These are phyloP conservation scores for Galeopterus variegatus DNA, from an alignment of 2,113 vertebrate genomes.

Conservation along the genomic window DNA sequence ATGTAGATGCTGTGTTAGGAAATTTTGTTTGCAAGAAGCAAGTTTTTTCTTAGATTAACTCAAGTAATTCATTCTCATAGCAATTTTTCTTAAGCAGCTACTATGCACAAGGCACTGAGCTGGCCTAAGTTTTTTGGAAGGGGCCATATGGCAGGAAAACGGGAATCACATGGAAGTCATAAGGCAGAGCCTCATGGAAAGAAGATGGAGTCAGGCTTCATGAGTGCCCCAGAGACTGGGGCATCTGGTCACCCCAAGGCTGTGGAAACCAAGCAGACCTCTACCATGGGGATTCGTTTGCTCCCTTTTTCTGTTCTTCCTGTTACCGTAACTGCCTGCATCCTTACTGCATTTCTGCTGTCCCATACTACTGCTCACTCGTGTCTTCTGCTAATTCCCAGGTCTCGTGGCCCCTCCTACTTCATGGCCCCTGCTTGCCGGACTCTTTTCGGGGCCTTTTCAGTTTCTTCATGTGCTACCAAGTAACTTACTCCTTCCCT, in stretches of 20 bases:
- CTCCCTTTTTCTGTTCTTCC: background rate
- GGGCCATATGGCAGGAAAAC: too few relatives aligned
- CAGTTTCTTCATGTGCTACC: background rate
- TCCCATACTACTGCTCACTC: background rate
- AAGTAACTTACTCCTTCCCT: background rate
- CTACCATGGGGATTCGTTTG: rapidly evolving
- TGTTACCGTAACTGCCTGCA: background rate
- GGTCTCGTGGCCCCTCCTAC: background rate
- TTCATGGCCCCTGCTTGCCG: background rate
- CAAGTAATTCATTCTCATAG: background rate
- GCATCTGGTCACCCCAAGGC: background rate
- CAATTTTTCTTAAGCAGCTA: background rate
- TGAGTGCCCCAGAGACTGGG: rapidly evolving
- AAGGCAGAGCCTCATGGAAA: background rate
- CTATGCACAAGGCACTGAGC: background rate
- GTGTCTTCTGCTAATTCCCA: background rate
- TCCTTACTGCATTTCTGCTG: background rate
- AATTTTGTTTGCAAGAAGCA: background rate
- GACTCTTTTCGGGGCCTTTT: background rate
- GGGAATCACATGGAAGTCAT: background rate
- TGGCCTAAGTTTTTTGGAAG: background rate
- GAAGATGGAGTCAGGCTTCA: background rate
- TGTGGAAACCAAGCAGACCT: background rate
- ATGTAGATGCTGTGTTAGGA: background rate
- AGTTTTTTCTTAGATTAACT: background rate